Evolutionary conservation across 2,113 vertebrate species (phyloP).

Genomic region (Athene cunicularia): DNA sequence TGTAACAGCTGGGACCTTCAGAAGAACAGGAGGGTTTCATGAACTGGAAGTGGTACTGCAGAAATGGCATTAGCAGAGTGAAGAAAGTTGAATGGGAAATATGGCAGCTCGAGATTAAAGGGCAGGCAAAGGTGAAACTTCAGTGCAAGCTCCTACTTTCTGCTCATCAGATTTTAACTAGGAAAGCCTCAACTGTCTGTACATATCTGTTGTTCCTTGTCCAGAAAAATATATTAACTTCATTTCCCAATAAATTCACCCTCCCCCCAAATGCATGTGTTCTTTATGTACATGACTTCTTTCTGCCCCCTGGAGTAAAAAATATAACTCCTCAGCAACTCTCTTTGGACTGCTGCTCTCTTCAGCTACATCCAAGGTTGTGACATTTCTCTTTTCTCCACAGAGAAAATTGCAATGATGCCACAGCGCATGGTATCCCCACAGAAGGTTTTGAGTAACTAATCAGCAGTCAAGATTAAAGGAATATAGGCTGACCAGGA

Average conservation of each 20-base stretch:
- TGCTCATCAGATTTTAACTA: neutral
- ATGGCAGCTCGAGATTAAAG: neutral
- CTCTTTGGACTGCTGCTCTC: neutral
- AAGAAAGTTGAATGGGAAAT: slow-evolving; percentile 2
- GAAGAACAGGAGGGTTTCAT: neutral
- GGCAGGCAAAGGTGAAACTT: neutral
- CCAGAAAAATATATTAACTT: neutral
- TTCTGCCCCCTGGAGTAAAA: neutral
- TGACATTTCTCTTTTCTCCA: neutral
- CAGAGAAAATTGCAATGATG: neutral
- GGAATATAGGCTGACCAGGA: neutral
- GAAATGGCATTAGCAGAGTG: neutral
- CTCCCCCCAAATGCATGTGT: neutral
- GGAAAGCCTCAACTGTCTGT: neutral
- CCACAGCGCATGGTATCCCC: neutral
- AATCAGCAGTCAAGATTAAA: neutral
- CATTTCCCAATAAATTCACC: neutral
- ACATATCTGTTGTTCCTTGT: neutral
- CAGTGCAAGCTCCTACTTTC: neutral
- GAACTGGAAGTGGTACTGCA: neutral
- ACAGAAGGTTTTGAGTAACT: neutral
- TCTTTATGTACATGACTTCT: neutral
- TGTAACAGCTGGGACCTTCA: neutral
- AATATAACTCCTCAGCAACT: neutral
- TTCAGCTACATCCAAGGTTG: neutral